Evolutionary conservation across 2,888 invertebrate species (phyloP).

Genomic region (Congeria kusceri): DNA sequence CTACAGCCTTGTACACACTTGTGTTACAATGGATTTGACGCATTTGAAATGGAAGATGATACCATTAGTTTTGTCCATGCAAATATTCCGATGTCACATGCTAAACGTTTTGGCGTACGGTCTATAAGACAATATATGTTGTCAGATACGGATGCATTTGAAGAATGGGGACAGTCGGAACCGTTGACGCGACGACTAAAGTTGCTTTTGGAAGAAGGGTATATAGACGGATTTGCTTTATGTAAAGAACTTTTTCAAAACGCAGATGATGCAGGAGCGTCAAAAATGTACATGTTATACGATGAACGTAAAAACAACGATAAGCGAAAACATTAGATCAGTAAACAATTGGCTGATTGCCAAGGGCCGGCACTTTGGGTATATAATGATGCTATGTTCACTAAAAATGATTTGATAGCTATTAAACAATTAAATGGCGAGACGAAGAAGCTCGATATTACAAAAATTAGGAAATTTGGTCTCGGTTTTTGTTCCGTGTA

Average conservation of each 20-base stretch:
- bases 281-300: constrained; percentile 72
- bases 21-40: constrained; percentile 68
- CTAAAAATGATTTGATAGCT: constrained; percentile 80
- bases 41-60: constrained; percentile 39
- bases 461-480: constrained; percentile 83
- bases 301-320: constrained; percentile 79
- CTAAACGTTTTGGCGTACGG: constrained; percentile 72
- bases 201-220: constrained; percentile 74
- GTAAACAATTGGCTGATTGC: constrained; percentile 77
- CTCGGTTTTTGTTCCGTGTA: constrained; percentile 84
- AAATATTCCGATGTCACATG: constrained; percentile 66
- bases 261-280: constrained; percentile 80
- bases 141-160: constrained; percentile 63
- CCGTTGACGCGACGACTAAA: constrained; percentile 75
- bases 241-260: constrained; percentile 81
- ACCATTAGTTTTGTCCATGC: constrained; percentile 70
- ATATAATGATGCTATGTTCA: constrained; percentile 81
- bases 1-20: constrained; percentile 62
- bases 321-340: constrained; percentile 70
- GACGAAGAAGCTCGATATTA: constrained; percentile 77
- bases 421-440: constrained; percentile 81
- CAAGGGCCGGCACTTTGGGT: constrained; percentile 84
- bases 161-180: constrained; percentile 78
- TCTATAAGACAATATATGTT: constrained; percentile 73
- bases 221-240: constrained; percentile 79